phyloP scores from a whole-genome alignment of 92 coral and sea anemone species.

The Palythoa heliodiscus region DNA sequence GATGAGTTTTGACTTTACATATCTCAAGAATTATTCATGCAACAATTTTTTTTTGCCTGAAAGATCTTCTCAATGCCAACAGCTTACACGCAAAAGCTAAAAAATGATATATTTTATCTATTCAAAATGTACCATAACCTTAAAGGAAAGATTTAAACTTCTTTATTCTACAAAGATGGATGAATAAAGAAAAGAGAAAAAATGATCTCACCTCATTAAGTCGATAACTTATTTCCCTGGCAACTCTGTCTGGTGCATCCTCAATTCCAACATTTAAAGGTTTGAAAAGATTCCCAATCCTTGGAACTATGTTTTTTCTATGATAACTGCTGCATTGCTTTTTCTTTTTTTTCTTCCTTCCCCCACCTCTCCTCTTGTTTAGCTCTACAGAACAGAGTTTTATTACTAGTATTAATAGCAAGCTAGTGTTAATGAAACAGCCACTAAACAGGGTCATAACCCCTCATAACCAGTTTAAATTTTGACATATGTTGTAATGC shows the following conservation, averaged over 20 bases:
- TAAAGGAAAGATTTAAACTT: no score
- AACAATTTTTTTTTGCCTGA: no score
- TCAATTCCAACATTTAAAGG: conserved; percentile 68
- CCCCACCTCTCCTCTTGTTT: conserved; percentile 45
- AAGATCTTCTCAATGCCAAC: no score
- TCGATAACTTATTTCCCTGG: conserved; percentile 81
- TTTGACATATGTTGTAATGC: no score
- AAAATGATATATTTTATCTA: no score
- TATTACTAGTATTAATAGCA: background rate
- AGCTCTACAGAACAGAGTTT: conserved; percentile 14
- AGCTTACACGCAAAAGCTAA: no score
- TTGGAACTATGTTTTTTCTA: conserved; percentile 32
- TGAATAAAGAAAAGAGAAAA: no score
- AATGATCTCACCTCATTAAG: conserved; percentile 76
- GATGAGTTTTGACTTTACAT: no score
- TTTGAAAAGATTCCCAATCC: conserved; percentile 64
- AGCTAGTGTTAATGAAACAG: background rate
- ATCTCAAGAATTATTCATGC: no score
- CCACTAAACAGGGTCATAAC: background rate
- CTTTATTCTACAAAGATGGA: no score
- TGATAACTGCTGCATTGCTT: background rate
- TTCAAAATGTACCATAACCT: no score
- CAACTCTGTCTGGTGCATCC: conserved; percentile 72
- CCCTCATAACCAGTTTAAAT: no score
- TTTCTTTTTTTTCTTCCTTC: conserved; percentile 54